Evolutionary conservation across 2,888 invertebrate genomes (phyloP).

Genomic region (Halictus quadricinctus): DNA sequence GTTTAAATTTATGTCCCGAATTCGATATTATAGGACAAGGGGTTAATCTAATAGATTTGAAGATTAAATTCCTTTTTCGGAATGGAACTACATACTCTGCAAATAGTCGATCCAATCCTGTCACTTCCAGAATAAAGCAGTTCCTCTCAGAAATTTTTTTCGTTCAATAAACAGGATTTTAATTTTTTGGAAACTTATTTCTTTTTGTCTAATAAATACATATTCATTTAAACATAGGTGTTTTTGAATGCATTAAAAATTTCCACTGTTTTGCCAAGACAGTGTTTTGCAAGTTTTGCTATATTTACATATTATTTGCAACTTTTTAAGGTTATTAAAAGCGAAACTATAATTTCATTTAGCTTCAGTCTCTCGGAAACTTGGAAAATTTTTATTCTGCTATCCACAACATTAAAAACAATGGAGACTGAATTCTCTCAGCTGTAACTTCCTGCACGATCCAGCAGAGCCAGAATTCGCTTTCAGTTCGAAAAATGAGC

Average conservation of each 20-base stretch:
- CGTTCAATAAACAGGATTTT: background rate
- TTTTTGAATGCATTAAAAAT: too few species aligned
- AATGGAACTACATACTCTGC: too few species aligned
- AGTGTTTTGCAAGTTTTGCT: too few species aligned
- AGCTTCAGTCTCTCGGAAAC: too few species aligned
- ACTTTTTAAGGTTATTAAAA: too few species aligned
- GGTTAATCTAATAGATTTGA: background rate
- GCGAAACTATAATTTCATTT: too few species aligned
- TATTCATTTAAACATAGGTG: too few species aligned
- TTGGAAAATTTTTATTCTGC: background rate
- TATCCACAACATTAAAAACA: background rate
- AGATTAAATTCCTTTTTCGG: background rate
- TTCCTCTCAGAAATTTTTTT: background rate
- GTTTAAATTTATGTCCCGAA: background rate
- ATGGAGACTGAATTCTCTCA: background rate
- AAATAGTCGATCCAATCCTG: background rate
- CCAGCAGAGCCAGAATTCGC: background rate
- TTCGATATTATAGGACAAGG: background rate
- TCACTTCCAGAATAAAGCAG: too few species aligned
- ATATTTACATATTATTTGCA: too few species aligned
- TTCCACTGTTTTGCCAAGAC: too few species aligned
- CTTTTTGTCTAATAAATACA: too few species aligned
- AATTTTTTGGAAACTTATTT: too few species aligned
- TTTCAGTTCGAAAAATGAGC: background rate
- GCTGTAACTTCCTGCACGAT: background rate